Percentiles rank a stretch among this genome's conserved stretches.
Evolutionary conservation across 2,113 vertebrate species (phyloP).

Genomic region (Halcyon senegalensis): DNA sequence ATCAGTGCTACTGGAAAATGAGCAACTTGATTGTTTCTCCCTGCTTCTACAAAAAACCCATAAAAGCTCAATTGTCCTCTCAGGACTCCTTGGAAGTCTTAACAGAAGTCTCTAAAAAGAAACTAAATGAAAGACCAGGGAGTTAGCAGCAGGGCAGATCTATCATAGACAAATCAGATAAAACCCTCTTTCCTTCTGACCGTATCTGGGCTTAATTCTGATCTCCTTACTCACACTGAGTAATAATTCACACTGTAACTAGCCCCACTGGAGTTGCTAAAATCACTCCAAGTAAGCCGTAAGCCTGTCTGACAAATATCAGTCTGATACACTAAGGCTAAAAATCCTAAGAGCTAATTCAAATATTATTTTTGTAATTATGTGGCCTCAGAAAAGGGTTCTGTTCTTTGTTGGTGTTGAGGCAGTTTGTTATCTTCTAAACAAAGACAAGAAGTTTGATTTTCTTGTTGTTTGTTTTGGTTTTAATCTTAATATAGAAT

Average conservation of each 20-base stretch:
- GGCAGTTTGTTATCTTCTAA: neutral
- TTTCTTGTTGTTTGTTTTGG: neutral
- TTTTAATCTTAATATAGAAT: neutral
- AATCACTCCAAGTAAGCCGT: neutral
- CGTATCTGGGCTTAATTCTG: slow-evolving; percentile 31
- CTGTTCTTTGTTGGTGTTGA: neutral
- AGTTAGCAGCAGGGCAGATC: slow-evolving; percentile 49
- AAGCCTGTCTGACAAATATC: slow-evolving; percentile 25
- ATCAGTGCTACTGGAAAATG: slow-evolving; percentile 18
- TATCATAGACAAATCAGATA: slow-evolving; percentile 52
- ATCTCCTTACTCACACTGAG: neutral
- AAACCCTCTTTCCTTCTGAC: slow-evolving; percentile 39
- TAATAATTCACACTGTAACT: slow-evolving; percentile 57
- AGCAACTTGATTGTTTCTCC: slow-evolving; percentile 43
- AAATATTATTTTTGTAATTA: slow-evolving; percentile 31
- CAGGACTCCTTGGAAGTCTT: slow-evolving; percentile 60
- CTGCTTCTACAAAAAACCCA: slow-evolving; percentile 19
- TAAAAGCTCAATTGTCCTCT: slow-evolving; percentile 67
- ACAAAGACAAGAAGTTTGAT: neutral
- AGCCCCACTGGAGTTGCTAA: slow-evolving; percentile 17
- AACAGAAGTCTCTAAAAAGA: slow-evolving; percentile 68
- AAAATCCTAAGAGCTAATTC: slow-evolving; percentile 1
- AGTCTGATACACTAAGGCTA: neutral
- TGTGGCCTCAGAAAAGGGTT: neutral
- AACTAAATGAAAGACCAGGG: slow-evolving; percentile 65